These are phyloP conservation scores for Crotalus helleri DNA, from an alignment of 2,113 vertebrate species.

Conservation along the genomic window DNA sequence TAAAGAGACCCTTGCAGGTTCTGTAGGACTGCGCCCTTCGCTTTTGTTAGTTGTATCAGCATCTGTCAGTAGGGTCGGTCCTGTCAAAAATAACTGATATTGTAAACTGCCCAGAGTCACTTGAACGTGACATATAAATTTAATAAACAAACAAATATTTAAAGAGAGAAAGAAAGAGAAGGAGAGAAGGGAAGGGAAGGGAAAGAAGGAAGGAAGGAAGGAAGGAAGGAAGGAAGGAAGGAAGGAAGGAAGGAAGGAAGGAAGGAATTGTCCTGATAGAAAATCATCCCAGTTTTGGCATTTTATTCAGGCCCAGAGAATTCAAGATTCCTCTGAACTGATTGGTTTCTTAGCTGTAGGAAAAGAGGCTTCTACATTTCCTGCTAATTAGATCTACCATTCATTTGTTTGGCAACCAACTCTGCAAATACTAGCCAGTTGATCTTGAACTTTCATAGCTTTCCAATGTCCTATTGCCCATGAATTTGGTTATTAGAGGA, in stretches of 20 bases:
- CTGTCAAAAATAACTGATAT: not conserved
- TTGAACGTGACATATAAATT: not conserved
- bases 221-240: too few species aligned
- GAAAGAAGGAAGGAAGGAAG: too few species aligned
- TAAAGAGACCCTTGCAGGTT: not conserved
- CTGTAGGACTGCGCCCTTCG: accelerated
- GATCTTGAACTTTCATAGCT: not conserved
- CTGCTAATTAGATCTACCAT: not conserved
- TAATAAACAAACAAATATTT: not conserved
- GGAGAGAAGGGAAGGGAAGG: too few species aligned
- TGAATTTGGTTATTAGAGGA: not conserved
- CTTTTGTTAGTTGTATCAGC: not conserved
- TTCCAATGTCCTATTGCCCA: not conserved
- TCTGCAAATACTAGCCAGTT: not conserved
- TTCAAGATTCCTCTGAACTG: not conserved
- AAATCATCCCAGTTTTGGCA: not conserved
- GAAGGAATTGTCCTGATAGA: not conserved
- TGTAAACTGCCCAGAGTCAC: not conserved
- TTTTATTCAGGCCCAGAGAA: not conserved
- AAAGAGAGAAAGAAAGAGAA: too few species aligned
- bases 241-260: too few species aligned
- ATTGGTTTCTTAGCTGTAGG: not conserved
- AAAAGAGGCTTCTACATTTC: not conserved
- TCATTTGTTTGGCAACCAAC: not conserved
- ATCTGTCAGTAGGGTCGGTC: not conserved